Base-by-base conservation (phyloP, 2,797 vertebrate genomes). In the Oryzias sinensis region DNA sequence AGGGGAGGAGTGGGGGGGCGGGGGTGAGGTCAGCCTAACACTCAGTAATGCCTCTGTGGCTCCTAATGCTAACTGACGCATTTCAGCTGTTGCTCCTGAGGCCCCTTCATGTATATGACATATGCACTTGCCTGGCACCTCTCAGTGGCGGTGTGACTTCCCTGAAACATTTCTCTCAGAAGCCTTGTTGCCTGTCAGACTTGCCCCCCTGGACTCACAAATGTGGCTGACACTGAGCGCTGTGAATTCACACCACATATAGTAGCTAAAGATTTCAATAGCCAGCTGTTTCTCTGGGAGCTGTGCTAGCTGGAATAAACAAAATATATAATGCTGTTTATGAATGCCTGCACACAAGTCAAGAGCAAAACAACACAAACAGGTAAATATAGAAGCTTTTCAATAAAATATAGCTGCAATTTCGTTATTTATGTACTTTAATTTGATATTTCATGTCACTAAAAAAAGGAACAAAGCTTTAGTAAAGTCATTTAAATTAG, bases 31-130 rank as follows among this genome's bases (percentile, higher is more conserved):
- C 51, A 67, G 74, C 33, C 33, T 11, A 33, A 33, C 60, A 70
- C 18, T 14, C 64, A 46, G 74, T 71, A 76, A 76, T 46, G 70
- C 80, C 74, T 84, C 59, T n/a, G 61, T 71, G 82, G 74, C 74
- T 82, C 66, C 68, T 83, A 79, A 83, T 61, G 59, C 66, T 76
- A 70, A 53, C 66, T 81, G 86, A 80, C 45, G 80, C 72, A 58
- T 68, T 84, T 88, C 83, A 86, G 83, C 87, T 87, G 86, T 77
- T 87, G 42, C 83, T 83, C 86, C 82, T 53, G 79, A 76, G 80
- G 84, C 84, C 75, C 77, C 68, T 83, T 80, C 80, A 70, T 77
- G 76, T 81, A 86, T 80, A 67, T 86, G 86, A 88, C 90, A 90
- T 85, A 79, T 90, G 80, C 81, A 79, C 77, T 83, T 66, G 74